These are phyloP conservation scores for Semicossyphus pulcher DNA, from an alignment of 2,113 vertebrate species.

Conservation along the genomic window DNA sequence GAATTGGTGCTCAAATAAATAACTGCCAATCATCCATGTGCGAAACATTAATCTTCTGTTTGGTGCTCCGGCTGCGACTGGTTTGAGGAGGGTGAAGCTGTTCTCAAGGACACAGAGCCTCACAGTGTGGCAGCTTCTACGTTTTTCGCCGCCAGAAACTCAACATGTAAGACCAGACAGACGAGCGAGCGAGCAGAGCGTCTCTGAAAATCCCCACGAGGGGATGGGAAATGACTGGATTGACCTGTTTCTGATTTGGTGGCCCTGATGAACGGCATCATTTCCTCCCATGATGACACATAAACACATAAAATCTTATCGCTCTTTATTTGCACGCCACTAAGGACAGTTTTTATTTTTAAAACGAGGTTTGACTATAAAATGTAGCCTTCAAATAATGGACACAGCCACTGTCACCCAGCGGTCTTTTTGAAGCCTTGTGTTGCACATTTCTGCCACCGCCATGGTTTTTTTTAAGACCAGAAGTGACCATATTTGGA, in stretches of 20 bases:
- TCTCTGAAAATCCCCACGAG: constrained; percentile 25
- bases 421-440: too few species aligned
- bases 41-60: constrained; percentile 52
- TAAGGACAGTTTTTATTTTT: too few species aligned
- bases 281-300: background rate
- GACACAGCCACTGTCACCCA: too few species aligned
- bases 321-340: background rate
- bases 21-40: constrained; percentile 74
- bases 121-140: background rate
- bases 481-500: too few species aligned
- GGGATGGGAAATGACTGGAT: background rate
- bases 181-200: background rate
- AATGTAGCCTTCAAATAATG: too few species aligned
- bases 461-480: too few species aligned
- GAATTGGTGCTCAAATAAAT: constrained; percentile 72
- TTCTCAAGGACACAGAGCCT: constrained; percentile 60
- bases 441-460: too few species aligned
- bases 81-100: constrained; percentile 48
- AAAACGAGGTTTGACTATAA: too few species aligned
- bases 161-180: constrained; percentile 41
- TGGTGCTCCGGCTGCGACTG: constrained; percentile 29
- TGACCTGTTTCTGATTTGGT: constrained; percentile 47
- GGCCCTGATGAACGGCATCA: background rate
- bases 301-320: background rate
- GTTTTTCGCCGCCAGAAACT: constrained; percentile 3